Base-by-base conservation (phyloP, 2,113 vertebrate genomes). In the Coptodon rendalli region DNA sequence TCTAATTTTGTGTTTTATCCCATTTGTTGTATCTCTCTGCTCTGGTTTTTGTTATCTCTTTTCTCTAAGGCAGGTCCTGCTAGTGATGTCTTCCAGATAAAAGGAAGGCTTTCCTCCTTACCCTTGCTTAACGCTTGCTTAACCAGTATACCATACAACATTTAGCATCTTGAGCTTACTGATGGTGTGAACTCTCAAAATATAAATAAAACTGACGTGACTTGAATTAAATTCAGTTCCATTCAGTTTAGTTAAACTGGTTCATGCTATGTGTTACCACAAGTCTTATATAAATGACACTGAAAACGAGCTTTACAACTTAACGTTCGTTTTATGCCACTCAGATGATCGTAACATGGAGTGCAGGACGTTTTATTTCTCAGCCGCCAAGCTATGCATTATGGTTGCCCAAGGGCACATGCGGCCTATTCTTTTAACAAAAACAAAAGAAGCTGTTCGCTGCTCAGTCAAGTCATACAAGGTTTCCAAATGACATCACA, bases 401-500 rank as follows among this genome's bases (percentile, higher is more conserved):
- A 27, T 3, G 6, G 10, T 57, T 82, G 71, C 84, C 82, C 81
- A 40, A 48, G 57, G 63, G 36, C 73, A 53, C 83, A 54, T 79
- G 83, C 34, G 71, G 50, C 73, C 53, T 43, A 4, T 38, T 50
- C 63, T 76, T 82, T 76, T 82, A 66, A 82, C 59, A 31, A 81
- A 27, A 84, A 86, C 76, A 31, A 81, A 84, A 84, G 89, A 78
- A 81, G 80, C 91, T 84, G 2, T 12, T 85, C 71, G 78, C 81
- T 53, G 54, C 83, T 71, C 61, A 61, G 17, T 68, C 50, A 85
- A 86, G 80, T 56, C 56, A 29, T 63, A 50, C 43, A 78, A 66
- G 34, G 71, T n/a, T 89, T 83, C 89, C 90, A 91, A 80, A 89
- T 87, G 81, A 92, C 88, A 68, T 91, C 88, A 92, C 86, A 45